A percentile compares a stretch with the other conserved stretches of the same genome.
Evolutionary conservation across 2,797 vertebrate species (phyloP).

Genomic region (Cyclopterus lumpus): DNA sequence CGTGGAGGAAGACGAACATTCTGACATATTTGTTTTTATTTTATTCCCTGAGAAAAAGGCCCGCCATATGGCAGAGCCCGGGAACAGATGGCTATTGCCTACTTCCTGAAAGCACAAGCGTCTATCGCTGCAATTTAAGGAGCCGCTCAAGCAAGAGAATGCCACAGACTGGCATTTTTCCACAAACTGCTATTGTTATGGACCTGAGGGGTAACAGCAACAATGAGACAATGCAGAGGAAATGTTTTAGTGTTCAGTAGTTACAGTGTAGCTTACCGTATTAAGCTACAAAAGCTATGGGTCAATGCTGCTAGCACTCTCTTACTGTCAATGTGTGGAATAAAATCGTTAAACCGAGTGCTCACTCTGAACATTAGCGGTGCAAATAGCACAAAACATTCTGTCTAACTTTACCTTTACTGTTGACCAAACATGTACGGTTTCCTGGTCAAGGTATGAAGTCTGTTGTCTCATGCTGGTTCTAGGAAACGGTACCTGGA

Average conservation of each 20-base stretch:
- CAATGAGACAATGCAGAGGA: constrained; percentile 70
- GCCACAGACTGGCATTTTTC: constrained; percentile 83
- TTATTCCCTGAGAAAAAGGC: constrained; percentile 87
- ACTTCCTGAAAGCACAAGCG: constrained; percentile 84
- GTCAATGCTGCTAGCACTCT: constrained; percentile 46
- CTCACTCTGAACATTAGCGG: constrained; percentile 15
- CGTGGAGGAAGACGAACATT: constrained; percentile 87
- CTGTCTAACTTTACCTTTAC: constrained; percentile 7
- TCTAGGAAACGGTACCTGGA: constrained; percentile 23
- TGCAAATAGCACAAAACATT: constrained; percentile 23
- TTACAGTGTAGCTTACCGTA: constrained; percentile 68
- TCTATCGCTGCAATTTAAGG: constrained; percentile 86
- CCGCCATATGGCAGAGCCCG: constrained; percentile 88
- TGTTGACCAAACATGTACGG: background rate
- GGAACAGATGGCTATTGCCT: constrained; percentile 90
- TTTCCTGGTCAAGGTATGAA: background rate
- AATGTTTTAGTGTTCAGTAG: constrained; percentile 73
- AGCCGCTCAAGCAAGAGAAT: constrained; percentile 82
- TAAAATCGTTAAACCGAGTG: constrained; percentile 31
- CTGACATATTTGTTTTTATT: constrained; percentile 92
- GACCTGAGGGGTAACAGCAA: constrained; percentile 74
- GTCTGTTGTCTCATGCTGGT: constrained; percentile 3
- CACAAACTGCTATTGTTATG: constrained; percentile 83
- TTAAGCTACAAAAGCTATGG: constrained; percentile 57
- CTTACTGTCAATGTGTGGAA: constrained; percentile 39